Conservation (phyloP, 2,797 vertebrate species). For the Phalanger gymnotis region DNA sequence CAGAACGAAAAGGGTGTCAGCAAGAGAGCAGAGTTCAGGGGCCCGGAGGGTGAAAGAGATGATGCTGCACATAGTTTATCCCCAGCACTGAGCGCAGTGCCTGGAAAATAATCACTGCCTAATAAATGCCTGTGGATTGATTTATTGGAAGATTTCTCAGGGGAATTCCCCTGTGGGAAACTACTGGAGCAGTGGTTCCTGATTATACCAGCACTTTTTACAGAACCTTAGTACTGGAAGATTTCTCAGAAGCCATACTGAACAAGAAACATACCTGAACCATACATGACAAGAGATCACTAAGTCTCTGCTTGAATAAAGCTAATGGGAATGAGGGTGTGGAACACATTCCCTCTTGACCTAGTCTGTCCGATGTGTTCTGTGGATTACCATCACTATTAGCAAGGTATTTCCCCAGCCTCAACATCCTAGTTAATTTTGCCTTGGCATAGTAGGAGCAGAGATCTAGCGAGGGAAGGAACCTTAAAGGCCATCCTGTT, state of each 20-base stretch:
- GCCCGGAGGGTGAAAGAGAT: background rate
- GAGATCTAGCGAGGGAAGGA: background rate
- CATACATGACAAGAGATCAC: background rate
- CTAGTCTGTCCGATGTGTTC: background rate
- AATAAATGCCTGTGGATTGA: background rate
- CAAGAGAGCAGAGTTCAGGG: background rate
- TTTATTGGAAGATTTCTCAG: background rate
- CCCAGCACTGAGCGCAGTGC: background rate
- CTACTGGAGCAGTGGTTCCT: background rate
- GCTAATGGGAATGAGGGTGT: background rate
- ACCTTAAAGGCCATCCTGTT: background rate
- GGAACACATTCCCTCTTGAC: background rate
- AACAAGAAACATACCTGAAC: background rate
- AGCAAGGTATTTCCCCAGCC: background rate
- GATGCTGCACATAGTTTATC: background rate
- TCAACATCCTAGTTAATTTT: background rate
- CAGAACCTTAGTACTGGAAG: background rate
- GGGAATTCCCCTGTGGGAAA: background rate
- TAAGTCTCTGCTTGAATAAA: background rate
- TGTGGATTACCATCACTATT: background rate
- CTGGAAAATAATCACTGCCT: background rate
- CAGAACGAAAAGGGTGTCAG: slow-evolving; percentile 44
- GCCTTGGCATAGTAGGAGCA: background rate
- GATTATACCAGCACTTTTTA: background rate
- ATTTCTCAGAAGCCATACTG: background rate